phyloP scores from a whole-genome alignment of 2,888 invertebrate genomes.

The Aquatica leii region DNA sequence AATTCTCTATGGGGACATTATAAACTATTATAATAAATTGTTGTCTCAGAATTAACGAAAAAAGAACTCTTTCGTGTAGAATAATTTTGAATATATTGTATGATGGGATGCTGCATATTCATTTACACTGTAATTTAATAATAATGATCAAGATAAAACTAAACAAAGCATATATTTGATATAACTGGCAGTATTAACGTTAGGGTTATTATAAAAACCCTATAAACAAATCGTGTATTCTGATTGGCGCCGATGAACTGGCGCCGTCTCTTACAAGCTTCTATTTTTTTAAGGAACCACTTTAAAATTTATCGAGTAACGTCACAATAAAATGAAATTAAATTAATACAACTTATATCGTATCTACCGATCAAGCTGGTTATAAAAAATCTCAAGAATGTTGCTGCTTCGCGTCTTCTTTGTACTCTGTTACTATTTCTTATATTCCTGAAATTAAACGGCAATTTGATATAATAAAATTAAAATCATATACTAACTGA shows the following conservation, averaged over 20 bases:
- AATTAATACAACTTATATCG: constrained; percentile 56
- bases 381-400: constrained; percentile 58
- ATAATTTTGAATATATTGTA: too few species aligned
- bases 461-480: constrained; percentile 19
- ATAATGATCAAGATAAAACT: constrained; percentile 14
- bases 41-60: neutral
- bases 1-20: constrained; percentile 8
- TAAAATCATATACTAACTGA: constrained; percentile 20
- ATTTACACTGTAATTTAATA: constrained; percentile 11
- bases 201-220: constrained; percentile 17
- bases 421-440: constrained; percentile 20
- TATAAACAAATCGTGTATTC: constrained; percentile 37
- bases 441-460: constrained; percentile 14
- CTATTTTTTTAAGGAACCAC: constrained; percentile 51
- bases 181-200: constrained; percentile 14
- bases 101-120: constrained; percentile 8
- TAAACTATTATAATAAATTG: constrained; percentile 3
- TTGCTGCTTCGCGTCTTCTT: constrained; percentile 47
- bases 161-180: constrained; percentile 22
- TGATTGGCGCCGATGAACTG: constrained; percentile 57
- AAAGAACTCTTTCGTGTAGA: neutral
- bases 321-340: constrained; percentile 60
- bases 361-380: constrained; percentile 46
- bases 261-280: constrained; percentile 54
- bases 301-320: constrained; percentile 57